A percentile compares a stretch with the other conserved stretches of the same genome.
Evolutionary conservation across 2,113 vertebrate species (phyloP).

Genomic region (Pachypanchax playfairii): DNA sequence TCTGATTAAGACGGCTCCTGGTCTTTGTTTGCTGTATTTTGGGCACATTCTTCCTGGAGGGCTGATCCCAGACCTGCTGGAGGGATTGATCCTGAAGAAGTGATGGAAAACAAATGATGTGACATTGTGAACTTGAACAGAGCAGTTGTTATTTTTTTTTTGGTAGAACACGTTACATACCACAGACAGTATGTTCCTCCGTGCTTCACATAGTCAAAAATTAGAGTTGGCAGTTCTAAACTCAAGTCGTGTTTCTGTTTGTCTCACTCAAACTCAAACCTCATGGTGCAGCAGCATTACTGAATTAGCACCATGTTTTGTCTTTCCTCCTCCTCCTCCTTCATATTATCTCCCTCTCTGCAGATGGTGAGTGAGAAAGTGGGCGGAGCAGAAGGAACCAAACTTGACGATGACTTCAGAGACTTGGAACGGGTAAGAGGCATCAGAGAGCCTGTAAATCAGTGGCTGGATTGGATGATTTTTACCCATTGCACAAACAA

Average conservation of each 20-base stretch:
- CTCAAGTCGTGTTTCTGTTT: conserved; percentile 2
- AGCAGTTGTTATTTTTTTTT: no score
- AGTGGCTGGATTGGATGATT: background rate
- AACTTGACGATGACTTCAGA: conserved; percentile 95
- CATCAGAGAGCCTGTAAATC: background rate
- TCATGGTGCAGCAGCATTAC: conserved; percentile 27
- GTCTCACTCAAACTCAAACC: conserved; percentile 28
- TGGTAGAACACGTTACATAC: no score
- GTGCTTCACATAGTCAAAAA: no score
- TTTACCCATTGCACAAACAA: background rate
- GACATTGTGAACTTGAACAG: no score
- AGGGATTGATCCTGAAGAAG: no score
- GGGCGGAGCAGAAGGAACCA: conserved; percentile 95
- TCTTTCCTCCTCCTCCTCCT: background rate
- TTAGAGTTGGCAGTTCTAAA: no score
- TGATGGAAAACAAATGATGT: no score
- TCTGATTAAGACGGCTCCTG: no score
- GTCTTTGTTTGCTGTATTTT: no score
- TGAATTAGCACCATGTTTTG: conserved; percentile 12
- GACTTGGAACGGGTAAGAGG: conserved; percentile 91
- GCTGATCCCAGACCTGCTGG: no score
- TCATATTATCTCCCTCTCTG: background rate
- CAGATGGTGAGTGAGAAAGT: conserved; percentile 98
- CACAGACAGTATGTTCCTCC: no score
- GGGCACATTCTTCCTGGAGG: no score